Evolutionary conservation across 2,113 vertebrate species (phyloP), one percentile per base, ranked within the genome.

Genomic region (Protobothrops mucrosquamatus): DNA sequence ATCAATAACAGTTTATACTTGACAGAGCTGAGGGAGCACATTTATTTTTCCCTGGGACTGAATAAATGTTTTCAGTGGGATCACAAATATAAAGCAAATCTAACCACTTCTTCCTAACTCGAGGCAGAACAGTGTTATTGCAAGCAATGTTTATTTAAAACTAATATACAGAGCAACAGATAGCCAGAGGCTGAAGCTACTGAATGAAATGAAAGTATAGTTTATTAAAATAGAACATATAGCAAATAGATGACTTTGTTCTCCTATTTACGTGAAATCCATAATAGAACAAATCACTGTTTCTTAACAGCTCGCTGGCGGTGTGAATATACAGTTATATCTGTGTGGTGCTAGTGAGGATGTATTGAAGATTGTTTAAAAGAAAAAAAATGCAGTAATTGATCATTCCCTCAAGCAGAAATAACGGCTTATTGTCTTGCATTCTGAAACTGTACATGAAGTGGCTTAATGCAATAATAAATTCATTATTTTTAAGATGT

Each of bases 1-100:
- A 99, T 99, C 99, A 99, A 99, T 99, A 99, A 99, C 98, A 98
- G 98, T 99, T 99, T 99, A 99, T 98, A 98, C 98, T 98, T 98
- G 98, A 99, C 98, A 98, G 98, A 99, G 98, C 97, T 96, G 97
- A 98, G 98, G 98, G 99, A 98, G 97, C 97, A 97, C 98, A 98
- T 99, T 99, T 98, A 98, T 99, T 99, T 99, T 98, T 98, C 95
- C 97, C 97, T 99, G 97, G 99, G 99, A 99, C 99, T 98, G 98
- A 99, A 99, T 98, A 97, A 98, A 98, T 97, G 98, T 98, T 98
- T 98, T 97, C 98, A 97, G 95, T 97, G 98, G 96, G 97, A 97
- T 96, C 95, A 95, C 96, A 96, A 97, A 96, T 96, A 97, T 97
- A 97, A 97, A 97, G 96, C 97, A 95, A 95, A 97, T 95, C 98